phyloP scores from a whole-genome alignment of 2,888 invertebrate species.

The Spodoptera picta region DNA sequence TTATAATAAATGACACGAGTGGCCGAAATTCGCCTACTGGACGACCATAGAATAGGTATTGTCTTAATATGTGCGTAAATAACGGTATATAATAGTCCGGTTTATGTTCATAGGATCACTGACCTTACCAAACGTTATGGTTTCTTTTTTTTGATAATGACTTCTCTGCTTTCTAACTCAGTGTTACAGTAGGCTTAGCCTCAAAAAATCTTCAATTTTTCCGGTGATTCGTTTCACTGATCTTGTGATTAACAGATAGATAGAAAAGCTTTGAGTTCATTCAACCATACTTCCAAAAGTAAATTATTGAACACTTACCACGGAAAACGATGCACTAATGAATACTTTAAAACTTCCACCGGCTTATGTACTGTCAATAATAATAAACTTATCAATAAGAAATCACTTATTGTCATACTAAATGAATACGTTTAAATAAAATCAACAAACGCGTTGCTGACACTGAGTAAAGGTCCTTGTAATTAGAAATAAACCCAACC shows the following conservation, averaged over 20 bases:
- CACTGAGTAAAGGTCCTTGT: not conserved
- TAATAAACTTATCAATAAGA: conserved; percentile 11
- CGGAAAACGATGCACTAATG: conserved; percentile 21
- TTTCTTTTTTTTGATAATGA: conserved; percentile 25
- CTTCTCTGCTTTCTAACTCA: conserved; percentile 59
- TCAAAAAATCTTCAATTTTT: conserved; percentile 50
- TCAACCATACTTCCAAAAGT: conserved; percentile 54
- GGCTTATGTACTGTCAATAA: conserved; percentile 19
- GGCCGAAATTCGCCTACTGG: too few relatives aligned
- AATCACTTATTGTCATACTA: conserved; percentile 2
- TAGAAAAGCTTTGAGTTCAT: conserved; percentile 54
- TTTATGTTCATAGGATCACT: conserved; percentile 17
- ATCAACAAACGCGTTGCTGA: conserved; percentile 8
- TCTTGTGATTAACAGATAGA: conserved; percentile 48
- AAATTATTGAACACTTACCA: conserved; percentile 14
- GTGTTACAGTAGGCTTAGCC: conserved; percentile 2
- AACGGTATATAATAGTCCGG: not conserved
- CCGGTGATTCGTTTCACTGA: conserved; percentile 52
- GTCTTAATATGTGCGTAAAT: not conserved
- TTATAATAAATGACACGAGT: too few relatives aligned
- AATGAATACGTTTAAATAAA: not conserved
- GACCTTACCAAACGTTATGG: conserved; percentile 1
- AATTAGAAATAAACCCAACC: too few relatives aligned
- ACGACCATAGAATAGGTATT: not conserved
- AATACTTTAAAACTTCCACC: conserved; percentile 1